Evolutionary conservation across 2,113 vertebrate species (phyloP).

Genomic region (Chelonoidis abingdonii): DNA sequence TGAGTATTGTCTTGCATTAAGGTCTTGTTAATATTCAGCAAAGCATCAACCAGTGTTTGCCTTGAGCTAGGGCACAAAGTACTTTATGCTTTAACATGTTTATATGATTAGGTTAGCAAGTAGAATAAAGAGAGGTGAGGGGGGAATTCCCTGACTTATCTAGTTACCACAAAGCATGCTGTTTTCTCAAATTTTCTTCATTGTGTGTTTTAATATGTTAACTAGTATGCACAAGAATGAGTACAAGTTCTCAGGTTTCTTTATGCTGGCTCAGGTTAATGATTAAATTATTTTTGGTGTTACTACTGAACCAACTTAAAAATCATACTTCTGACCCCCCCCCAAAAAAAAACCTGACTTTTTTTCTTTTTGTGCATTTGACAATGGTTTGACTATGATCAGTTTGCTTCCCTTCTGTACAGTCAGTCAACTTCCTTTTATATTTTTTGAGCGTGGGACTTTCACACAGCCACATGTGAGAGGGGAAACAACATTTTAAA

Average conservation of each 20-base stretch:
- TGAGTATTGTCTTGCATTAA: not conserved
- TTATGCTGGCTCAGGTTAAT: not conserved
- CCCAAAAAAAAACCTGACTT: not conserved
- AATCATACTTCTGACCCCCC: not conserved
- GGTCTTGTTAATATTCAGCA: not conserved
- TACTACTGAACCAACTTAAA: not conserved
- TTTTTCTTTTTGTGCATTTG: not conserved
- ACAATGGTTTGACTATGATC: not conserved
- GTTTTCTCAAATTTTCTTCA: not conserved
- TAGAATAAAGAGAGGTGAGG: not conserved
- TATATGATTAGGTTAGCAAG: not conserved
- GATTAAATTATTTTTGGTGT: not conserved
- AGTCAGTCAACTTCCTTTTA: not conserved
- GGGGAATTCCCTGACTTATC: not conserved
- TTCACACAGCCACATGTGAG: no score
- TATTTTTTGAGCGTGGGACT: not conserved
- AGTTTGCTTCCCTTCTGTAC: not conserved
- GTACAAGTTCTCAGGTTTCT: no score
- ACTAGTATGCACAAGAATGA: no score
- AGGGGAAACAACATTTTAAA: not conserved
- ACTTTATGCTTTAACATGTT: not conserved
- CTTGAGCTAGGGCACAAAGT: rapidly evolving
- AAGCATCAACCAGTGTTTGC: not conserved
- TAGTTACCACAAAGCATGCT: not conserved
- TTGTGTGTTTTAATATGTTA: not conserved